phyloP scores from a whole-genome alignment of 1,140 invertebrate species.

The Drosophila setifemur region DNA sequence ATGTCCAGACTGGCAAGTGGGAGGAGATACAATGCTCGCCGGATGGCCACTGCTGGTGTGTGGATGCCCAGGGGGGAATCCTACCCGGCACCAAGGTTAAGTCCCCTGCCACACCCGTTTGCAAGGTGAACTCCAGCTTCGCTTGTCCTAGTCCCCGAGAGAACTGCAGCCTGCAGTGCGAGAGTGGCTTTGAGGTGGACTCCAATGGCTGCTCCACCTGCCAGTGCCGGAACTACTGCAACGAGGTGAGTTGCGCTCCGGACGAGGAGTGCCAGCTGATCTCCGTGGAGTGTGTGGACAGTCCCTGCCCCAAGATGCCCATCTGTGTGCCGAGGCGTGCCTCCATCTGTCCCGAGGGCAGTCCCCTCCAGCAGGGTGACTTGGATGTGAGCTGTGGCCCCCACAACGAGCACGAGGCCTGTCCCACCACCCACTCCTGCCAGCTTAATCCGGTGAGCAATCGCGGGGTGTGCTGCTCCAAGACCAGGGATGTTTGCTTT shows the following conservation, averaged over 20 bases:
- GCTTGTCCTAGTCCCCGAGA: conserved; percentile 85
- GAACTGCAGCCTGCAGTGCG: conserved; percentile 86
- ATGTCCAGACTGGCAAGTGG: conserved; percentile 88
- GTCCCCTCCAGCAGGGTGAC: conserved; percentile 85
- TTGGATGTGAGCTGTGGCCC: conserved; percentile 89
- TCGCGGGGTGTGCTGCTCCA: conserved; percentile 92
- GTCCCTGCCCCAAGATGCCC: conserved; percentile 89
- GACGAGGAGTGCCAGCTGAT: conserved; percentile 87
- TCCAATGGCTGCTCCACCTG: conserved; percentile 89
- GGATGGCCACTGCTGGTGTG: conserved; percentile 93
- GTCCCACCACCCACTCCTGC: conserved; percentile 92
- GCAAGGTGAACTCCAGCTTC: conserved; percentile 83
- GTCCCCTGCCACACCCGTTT: conserved; percentile 73
- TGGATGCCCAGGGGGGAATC: conserved; percentile 92
- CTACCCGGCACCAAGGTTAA: conserved; percentile 85
- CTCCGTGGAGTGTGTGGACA: conserved; percentile 83
- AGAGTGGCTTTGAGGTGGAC: conserved; percentile 88
- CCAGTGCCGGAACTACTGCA: conserved; percentile 90
- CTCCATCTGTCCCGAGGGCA: conserved; percentile 88
- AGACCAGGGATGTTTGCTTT: conserved; percentile 93
- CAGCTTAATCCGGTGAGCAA: conserved; percentile 91
- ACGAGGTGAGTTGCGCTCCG: conserved; percentile 87
- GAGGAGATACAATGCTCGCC: conserved; percentile 90
- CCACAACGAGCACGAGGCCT: conserved; percentile 85
- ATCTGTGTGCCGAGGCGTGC: conserved; percentile 90